Base-by-base conservation (phyloP, 2,113 vertebrate species). In the Hypocryptadius cinnamomeus region DNA sequence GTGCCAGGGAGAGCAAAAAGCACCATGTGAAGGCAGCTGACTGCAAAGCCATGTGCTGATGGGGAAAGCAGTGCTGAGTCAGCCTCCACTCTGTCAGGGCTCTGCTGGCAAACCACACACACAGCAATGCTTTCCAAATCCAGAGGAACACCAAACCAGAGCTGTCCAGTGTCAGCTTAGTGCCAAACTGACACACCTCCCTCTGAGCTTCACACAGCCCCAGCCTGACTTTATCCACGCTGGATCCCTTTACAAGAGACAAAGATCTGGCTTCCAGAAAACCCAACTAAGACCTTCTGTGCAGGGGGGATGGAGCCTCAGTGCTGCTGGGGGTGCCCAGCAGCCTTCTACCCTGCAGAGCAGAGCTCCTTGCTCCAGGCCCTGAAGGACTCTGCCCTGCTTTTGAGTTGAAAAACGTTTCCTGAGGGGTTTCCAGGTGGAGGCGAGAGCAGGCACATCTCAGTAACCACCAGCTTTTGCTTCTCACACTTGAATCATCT, bases 151-250 rank as follows among this genome's bases (percentile, higher is more conserved):
- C 69, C 5, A 1, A 24, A 44, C 30, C 0, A 66, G 23, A 72
- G 50, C 9, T 42, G 13, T 21, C 42, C 47, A 19, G 56, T 3
- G 15, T 3, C 82, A 68, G 70, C 40, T 27, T 11, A 6, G 24
- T 1, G 7, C 22, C 23, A 13, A 50, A 11, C 33, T 8, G 33
- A 85, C 48, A 22, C 25, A 16, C 7, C 16, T 81, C 42, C 39
- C 24, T 61, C 31, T 0, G 2, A 16, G 24, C 45, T 17, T 14
- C 3, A 0, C 8, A 23, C 68, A 66, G 54, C 19, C 18, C 23
- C 57, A n/a, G 13, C 6, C 50, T 33, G 28, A 51, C 40, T 68
- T 20, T 2, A 44, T 25, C 63, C 27, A 33, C 0, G 0, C 10
- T 25, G 5, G 14, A 33, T 8, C 44, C 54, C 56, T 40, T 57